Conservation (phyloP, 2,113 vertebrate species). For the Tretioscincus oriximinensis region DNA sequence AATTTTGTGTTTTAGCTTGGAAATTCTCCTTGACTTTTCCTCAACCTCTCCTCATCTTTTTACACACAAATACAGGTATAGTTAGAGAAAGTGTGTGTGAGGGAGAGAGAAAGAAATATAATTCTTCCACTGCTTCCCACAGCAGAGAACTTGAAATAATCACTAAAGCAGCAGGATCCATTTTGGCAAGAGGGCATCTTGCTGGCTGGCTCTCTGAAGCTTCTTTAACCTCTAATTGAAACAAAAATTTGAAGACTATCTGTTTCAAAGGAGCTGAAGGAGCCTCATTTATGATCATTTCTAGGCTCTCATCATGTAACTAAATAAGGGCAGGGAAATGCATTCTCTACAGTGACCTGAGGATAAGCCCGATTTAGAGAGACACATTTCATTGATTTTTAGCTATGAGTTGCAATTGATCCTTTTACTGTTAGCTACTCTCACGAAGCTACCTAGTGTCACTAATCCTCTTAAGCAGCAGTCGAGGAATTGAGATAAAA, state of each 20-base stretch:
- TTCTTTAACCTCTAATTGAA: constrained; percentile 26
- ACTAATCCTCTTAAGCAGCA: constrained; percentile 77
- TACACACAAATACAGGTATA: not conserved
- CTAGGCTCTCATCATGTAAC: constrained; percentile 56
- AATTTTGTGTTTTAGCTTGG: not conserved
- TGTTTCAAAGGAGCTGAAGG: constrained; percentile 40
- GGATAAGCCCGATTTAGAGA: constrained; percentile 68
- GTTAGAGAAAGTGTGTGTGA: not conserved
- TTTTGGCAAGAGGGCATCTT: constrained; percentile 15
- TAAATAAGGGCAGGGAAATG: constrained; percentile 50
- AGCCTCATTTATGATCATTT: constrained; percentile 46
- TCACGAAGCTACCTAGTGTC: constrained; percentile 55
- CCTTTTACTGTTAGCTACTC: constrained; percentile 63
- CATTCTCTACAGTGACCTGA: constrained; percentile 46
- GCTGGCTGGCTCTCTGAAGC: constrained; percentile 6
- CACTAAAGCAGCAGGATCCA: constrained; percentile 29
- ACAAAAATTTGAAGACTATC: constrained; percentile 18
- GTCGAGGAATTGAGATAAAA: constrained; percentile 75
- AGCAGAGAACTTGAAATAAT: constrained; percentile 39
- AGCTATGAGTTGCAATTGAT: constrained; percentile 67
- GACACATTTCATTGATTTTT: constrained; percentile 74
- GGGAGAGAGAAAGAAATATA: constrained; percentile 30
- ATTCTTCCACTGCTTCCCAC: constrained; percentile 20
- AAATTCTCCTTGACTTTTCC: constrained; percentile 41
- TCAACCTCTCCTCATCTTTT: not conserved